Percentiles rank a stretch among this genome's conserved stretches.
Evolutionary conservation across 1,140 invertebrate species (phyloP).

Genomic region (Calycopis cecrops): DNA sequence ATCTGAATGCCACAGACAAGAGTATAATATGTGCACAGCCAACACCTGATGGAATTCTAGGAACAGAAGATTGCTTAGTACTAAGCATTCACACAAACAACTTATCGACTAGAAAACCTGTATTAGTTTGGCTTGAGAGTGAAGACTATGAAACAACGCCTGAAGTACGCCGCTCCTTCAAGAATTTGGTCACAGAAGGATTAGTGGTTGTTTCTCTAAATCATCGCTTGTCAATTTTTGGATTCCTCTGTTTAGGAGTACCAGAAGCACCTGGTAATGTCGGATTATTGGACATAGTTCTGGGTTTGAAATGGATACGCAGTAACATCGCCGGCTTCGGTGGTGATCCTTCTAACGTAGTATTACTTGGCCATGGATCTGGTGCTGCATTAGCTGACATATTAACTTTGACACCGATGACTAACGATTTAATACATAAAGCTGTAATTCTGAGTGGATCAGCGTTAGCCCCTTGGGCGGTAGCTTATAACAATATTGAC

Average conservation of each 20-base stretch:
- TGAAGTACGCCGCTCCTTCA: slow-evolving; percentile 31
- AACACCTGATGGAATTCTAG: slow-evolving; percentile 39
- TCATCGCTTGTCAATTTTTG: slow-evolving; percentile 68
- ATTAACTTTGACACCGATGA: slow-evolving; percentile 79
- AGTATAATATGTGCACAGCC: slow-evolving; percentile 52
- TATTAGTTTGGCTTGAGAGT: slow-evolving; percentile 55
- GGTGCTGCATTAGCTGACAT: slow-evolving; percentile 78
- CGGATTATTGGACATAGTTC: slow-evolving; percentile 79
- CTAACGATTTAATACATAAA: slow-evolving; percentile 75
- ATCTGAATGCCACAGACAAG: slow-evolving; percentile 38
- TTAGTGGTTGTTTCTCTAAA: slow-evolving; percentile 50
- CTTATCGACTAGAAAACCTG: slow-evolving; percentile 40
- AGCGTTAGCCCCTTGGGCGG: slow-evolving; percentile 79
- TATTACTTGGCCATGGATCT: slow-evolving; percentile 78
- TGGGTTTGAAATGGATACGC: slow-evolving; percentile 79
- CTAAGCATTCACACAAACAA: slow-evolving; percentile 49
- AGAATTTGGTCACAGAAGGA: slow-evolving; percentile 38
- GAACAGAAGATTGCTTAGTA: slow-evolving; percentile 52
- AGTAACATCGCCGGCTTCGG: slow-evolving; percentile 79
- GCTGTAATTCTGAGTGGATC: slow-evolving; percentile 78
- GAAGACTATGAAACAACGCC: slow-evolving; percentile 43
- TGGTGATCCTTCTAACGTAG: slow-evolving; percentile 79
- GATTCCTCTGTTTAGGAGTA: slow-evolving; percentile 78
- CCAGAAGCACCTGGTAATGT: slow-evolving; percentile 77
- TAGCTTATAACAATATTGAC: slow-evolving; percentile 75